Conservation (phyloP, 1,140 invertebrate species). For the Penaeus japonicus region DNA sequence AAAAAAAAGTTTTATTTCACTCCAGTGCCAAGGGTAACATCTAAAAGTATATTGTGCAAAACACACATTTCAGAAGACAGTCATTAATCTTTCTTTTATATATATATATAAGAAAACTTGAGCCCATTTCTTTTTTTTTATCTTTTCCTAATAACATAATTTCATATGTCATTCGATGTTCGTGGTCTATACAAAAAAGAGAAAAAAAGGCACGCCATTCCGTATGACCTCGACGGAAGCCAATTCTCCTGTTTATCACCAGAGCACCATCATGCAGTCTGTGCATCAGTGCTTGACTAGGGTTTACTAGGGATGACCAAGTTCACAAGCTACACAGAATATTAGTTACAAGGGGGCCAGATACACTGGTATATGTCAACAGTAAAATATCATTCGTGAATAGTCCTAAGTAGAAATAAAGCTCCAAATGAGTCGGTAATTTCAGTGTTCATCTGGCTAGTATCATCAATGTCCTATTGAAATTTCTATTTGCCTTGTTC, state of each 20-base stretch:
- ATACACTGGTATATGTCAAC: too few species aligned
- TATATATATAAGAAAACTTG: too few species aligned
- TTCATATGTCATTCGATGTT: too few species aligned
- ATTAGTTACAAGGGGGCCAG: background rate
- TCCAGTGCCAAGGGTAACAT: constrained; percentile 21
- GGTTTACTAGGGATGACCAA: background rate
- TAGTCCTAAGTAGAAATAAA: too few species aligned
- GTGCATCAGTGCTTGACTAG: constrained; percentile 27
- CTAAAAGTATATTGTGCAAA: constrained; percentile 23
- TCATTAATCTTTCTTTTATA: too few species aligned
- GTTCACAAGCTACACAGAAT: constrained; percentile 16
- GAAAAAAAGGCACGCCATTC: constrained; percentile 8
- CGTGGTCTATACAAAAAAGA: background rate
- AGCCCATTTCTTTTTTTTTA: too few species aligned
- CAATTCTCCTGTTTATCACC: constrained; percentile 7
- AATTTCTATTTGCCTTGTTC: too few species aligned
- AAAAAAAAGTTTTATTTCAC: background rate
- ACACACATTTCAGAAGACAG: background rate
- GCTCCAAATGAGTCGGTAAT: too few species aligned
- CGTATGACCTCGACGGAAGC: background rate
- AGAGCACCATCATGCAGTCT: constrained; percentile 18
- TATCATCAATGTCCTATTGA: too few species aligned
- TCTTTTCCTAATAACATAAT: too few species aligned
- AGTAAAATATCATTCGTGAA: too few species aligned
- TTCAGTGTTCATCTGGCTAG: too few species aligned